Percentiles rank a stretch among this genome's conserved stretches.
Conservation (phyloP, 2,888 invertebrate species). For the Nomada flava region DNA sequence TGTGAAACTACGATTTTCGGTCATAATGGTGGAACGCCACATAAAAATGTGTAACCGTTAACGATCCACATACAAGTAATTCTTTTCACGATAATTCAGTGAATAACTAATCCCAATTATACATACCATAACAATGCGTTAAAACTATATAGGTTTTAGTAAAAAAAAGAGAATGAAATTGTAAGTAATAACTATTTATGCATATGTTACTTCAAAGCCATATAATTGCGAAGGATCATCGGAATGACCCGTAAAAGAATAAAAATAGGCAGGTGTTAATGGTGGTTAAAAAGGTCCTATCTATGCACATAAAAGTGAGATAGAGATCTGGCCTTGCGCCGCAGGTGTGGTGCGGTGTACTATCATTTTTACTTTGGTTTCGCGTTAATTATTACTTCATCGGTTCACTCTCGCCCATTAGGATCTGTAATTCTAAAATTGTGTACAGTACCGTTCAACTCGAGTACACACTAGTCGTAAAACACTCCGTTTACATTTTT, state of each 20-base stretch:
- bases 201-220: background rate
- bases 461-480: background rate
- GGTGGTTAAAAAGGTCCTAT: conserved; percentile 58
- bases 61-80: conserved; percentile 4
- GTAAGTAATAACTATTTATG: too few relatives aligned
- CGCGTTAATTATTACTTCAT: conserved; percentile 68
- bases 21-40: conserved; percentile 16
- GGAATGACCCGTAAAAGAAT: background rate
- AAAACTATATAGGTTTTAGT: too few relatives aligned
- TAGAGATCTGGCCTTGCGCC: conserved; percentile 78
- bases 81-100: conserved; percentile 19
- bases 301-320: conserved; percentile 60
- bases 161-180: background rate
- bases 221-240: background rate
- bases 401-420: conserved; percentile 67
- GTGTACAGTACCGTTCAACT: conserved; percentile 43
- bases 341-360: conserved; percentile 76
- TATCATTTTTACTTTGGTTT: conserved; percentile 60
- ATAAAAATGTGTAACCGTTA: conserved; percentile 21
- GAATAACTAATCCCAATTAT: conserved; percentile 1
- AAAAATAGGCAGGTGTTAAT: conserved; percentile 21
- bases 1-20: conserved; percentile 35
- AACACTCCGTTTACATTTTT: background rate
- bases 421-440: conserved; percentile 48
- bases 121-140: too few relatives aligned